Base-by-base conservation (phyloP, 2,113 vertebrate genomes). In the Brienomyrus longianalis region DNA sequence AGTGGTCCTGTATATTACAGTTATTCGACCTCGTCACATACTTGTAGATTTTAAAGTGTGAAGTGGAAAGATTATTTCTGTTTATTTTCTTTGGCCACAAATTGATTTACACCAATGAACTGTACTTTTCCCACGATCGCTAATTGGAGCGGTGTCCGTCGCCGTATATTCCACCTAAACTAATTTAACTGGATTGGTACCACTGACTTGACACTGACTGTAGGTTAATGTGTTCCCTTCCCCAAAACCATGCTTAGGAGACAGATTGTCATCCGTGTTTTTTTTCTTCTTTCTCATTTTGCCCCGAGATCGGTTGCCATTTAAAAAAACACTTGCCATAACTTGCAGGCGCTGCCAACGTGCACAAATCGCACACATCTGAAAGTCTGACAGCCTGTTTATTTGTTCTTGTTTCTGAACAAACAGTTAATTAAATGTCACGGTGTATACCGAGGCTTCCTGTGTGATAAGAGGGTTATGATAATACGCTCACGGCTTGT, bases 341-440 rank as follows among this genome's bases (percentile, higher is more conserved):
- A 35, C 70, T 35, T 39, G 35, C 70, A 17, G 21, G 17, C 45
- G 31, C 19, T 19, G 4, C 19, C 35, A 50, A 89, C 50, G 48
- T 56, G 74, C 43, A 35, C 70, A 48, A 45, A n/a, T 83, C 0
- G 10, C 31, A 23, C n/a, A 43, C 48, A 39, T 83, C 31, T 77
- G 88, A 74, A 39, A 88, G 88, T 50, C 48, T 89, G 5, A 35
- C 31, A 6, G 74, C n/a, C 2, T 56, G 70, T 89, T 89, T 83
- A 89, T 89, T 90, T 56, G 59, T 88, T 52, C 48, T 47, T 23
- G 89, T 88, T 88, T 90, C 80, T 91, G 50, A 88, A 86, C 87
- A 77, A 90, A 91, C 90, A 88, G 83, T 88, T 19, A 56, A 90
- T 90, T 83, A 90, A 90, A 91, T 90, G 87, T 86, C 91, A 90